Percentiles rank a stretch among this genome's conserved stretches.
Conservation (phyloP, 2,797 vertebrate genomes). For the Calcarius lapponicus region DNA sequence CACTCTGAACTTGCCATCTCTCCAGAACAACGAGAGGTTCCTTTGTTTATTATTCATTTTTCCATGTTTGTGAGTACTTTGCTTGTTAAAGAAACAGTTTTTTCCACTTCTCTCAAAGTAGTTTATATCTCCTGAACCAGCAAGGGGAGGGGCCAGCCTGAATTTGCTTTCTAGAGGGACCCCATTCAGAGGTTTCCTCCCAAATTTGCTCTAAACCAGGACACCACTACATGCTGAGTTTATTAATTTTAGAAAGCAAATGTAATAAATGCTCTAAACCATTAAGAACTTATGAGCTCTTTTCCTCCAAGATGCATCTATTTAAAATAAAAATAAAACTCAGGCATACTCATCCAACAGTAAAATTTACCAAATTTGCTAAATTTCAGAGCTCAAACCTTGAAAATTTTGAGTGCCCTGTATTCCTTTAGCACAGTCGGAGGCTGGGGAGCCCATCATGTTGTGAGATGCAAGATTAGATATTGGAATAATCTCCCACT, state of each 20-base stretch:
- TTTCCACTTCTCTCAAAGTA: background rate
- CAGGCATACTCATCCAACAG: background rate
- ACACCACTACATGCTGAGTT: background rate
- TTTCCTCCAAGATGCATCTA: background rate
- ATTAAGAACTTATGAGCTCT: background rate
- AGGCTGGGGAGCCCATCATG: background rate
- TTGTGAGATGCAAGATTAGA: background rate
- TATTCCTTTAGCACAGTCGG: background rate
- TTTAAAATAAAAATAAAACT: background rate
- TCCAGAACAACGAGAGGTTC: background rate
- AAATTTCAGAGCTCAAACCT: background rate
- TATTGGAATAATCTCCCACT: background rate
- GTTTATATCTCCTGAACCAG: background rate
- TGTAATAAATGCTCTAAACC: background rate
- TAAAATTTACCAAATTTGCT: background rate
- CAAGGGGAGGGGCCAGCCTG: background rate
- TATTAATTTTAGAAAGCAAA: background rate
- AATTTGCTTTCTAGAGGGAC: background rate
- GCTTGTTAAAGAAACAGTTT: background rate
- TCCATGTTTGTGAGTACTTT: background rate
- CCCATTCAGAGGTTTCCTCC: background rate
- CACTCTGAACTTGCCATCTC: background rate
- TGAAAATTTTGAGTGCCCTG: background rate
- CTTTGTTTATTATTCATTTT: background rate
- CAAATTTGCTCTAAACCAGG: background rate